Evolutionary conservation across 53 echinoderm and acorn worm genomes (phyloP).

Genomic region (Antedon mediterranea): DNA sequence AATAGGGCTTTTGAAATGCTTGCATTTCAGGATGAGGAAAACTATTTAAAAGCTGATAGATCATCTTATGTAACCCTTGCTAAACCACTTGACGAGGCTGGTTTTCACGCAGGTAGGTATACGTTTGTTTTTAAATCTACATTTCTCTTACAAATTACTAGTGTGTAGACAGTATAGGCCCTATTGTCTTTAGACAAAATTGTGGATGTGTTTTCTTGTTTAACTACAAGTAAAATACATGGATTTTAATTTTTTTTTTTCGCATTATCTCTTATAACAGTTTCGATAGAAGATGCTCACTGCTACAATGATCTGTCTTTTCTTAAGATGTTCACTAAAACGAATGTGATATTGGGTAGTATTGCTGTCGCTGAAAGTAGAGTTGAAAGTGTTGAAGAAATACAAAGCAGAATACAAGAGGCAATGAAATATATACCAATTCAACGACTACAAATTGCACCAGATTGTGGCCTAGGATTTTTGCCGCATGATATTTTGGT

Average conservation of each 20-base stretch:
- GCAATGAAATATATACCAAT: slow-evolving; percentile 32
- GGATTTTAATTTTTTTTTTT: not conserved
- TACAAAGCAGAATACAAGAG: slow-evolving; percentile 21
- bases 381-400: slow-evolving; percentile 40
- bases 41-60: slow-evolving; percentile 50
- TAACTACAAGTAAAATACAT: not conserved
- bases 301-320: slow-evolving; percentile 40
- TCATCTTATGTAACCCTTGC: slow-evolving; percentile 34
- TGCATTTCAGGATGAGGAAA: slow-evolving; percentile 31
- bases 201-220: not conserved
- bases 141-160: no score
- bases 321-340: slow-evolving; percentile 34
- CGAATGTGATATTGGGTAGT: slow-evolving; percentile 44
- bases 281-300: slow-evolving; percentile 67
- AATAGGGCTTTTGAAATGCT: not conserved
- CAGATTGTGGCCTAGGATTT: slow-evolving; percentile 49
- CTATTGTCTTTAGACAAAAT: no score
- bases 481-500: slow-evolving; percentile 34
- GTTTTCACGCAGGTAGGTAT: slow-evolving; percentile 52
- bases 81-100: slow-evolving; percentile 37
- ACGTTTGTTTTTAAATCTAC: no score
- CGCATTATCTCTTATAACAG: slow-evolving; percentile 7
- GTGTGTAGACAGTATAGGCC: no score
- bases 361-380: slow-evolving; percentile 39
- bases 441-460: slow-evolving; percentile 42